Conservation (phyloP, 2,113 vertebrate species). For the Pygoscelis adeliae region DNA sequence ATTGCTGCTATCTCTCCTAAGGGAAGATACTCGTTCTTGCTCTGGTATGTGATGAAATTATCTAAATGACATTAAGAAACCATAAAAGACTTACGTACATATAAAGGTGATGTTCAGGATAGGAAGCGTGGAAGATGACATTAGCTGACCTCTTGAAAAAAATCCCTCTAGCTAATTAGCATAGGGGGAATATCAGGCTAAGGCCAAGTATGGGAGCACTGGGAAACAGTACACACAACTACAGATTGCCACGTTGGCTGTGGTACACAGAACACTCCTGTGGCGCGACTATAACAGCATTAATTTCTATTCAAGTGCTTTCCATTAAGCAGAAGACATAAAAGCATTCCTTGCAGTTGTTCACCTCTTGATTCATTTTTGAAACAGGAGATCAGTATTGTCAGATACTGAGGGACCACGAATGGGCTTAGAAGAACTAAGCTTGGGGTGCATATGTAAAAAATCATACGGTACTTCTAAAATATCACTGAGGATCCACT, state of each 20-base stretch:
- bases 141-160: neutral
- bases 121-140: neutral
- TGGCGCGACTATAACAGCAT: accelerated
- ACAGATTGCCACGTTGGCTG: accelerated
- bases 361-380: neutral
- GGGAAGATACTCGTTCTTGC: neutral
- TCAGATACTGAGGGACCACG: neutral
- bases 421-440: neutral
- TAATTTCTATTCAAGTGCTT: neutral
- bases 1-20: neutral
- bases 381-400: neutral
- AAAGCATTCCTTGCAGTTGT: neutral
- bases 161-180: neutral
- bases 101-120: neutral
- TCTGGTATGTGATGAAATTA: neutral
- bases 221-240: neutral
- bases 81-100: neutral
- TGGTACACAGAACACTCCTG: neutral
- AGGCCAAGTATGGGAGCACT: neutral
- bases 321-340: neutral
- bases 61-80: neutral
- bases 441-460: neutral
- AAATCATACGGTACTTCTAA: neutral
- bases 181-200: neutral
- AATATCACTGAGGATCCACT: neutral